phyloP scores from a whole-genome alignment of 1,140 invertebrate genomes.

The Cylas formicarius region DNA sequence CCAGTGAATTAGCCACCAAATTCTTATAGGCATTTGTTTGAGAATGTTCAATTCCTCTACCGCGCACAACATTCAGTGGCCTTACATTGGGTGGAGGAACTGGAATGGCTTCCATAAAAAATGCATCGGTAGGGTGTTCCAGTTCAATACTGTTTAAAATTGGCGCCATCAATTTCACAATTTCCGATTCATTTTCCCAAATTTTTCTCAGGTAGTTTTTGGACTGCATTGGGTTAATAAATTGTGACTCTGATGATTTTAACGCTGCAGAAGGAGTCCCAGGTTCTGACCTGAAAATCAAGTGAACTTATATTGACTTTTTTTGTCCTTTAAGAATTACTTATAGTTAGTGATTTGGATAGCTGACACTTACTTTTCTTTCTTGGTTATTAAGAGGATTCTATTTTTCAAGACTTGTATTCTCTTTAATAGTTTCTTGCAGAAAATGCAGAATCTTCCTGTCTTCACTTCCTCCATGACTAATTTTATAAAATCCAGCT shows the following conservation, averaged over 20 bases:
- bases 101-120: conserved; percentile 78
- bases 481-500: conserved; percentile 46
- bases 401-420: conserved; percentile 55
- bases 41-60: conserved; percentile 70
- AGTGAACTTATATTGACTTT: no score
- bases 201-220: conserved; percentile 63
- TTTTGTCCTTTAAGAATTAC: no score
- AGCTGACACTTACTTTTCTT: conserved; percentile 24
- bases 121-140: conserved; percentile 72
- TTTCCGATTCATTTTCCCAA: conserved; percentile 66
- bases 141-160: conserved; percentile 53
- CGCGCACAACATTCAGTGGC: conserved; percentile 66
- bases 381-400: conserved; percentile 48
- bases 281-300: no score
- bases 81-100: conserved; percentile 82
- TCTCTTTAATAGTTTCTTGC: conserved; percentile 51
- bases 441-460: conserved; percentile 56
- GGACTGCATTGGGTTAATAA: conserved; percentile 37
- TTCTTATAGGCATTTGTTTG: conserved; percentile 68
- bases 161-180: conserved; percentile 66
- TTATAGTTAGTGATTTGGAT: no score
- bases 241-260: conserved; percentile 24
- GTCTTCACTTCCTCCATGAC: conserved; percentile 49
- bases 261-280: no score
- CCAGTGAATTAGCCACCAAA: conserved; percentile 56